phyloP scores from a whole-genome alignment of 1,140 invertebrate genomes.

The Papilio helenus region DNA sequence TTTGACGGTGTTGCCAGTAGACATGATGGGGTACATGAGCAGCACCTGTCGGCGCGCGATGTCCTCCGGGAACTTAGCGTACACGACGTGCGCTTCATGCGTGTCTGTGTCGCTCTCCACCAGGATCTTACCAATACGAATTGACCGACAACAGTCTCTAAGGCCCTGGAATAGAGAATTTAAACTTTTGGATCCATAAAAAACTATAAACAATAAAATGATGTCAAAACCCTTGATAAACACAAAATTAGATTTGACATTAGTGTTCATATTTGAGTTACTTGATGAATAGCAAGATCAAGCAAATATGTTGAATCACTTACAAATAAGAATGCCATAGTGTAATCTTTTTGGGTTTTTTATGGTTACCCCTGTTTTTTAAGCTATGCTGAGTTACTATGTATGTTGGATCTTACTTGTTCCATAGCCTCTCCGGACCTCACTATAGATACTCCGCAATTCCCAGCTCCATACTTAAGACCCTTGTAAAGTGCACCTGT shows the following conservation, averaged over 20 bases:
- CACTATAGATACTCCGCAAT: conserved; percentile 99
- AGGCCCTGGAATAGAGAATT: conserved; percentile 86
- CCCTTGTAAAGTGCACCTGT: conserved; percentile 96
- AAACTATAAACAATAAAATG: no score
- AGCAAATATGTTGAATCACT: no score
- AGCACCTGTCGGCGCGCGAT: conserved; percentile 95
- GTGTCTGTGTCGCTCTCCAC: conserved; percentile 98
- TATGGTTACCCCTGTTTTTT: not conserved
- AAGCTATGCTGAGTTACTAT: not conserved
- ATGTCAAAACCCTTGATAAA: no score
- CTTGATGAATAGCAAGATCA: no score
- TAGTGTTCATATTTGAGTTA: no score
- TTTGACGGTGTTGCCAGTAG: conserved; percentile 96
- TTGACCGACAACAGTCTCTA: conserved; percentile 98
- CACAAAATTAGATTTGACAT: no score
- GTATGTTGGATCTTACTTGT: conserved; percentile 84
- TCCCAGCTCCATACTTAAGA: conserved; percentile 96
- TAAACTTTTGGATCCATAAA: not conserved
- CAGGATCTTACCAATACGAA: conserved; percentile 98
- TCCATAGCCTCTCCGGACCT: conserved; percentile 99
- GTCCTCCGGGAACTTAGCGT: conserved; percentile 98
- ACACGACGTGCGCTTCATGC: conserved; percentile 97
- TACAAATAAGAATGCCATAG: no score
- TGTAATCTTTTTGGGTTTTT: no score
- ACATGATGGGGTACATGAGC: conserved; percentile 99